These are phyloP conservation scores for Heliothis subflexa DNA, from an alignment of 1,140 invertebrate species.

Conservation along the genomic window DNA sequence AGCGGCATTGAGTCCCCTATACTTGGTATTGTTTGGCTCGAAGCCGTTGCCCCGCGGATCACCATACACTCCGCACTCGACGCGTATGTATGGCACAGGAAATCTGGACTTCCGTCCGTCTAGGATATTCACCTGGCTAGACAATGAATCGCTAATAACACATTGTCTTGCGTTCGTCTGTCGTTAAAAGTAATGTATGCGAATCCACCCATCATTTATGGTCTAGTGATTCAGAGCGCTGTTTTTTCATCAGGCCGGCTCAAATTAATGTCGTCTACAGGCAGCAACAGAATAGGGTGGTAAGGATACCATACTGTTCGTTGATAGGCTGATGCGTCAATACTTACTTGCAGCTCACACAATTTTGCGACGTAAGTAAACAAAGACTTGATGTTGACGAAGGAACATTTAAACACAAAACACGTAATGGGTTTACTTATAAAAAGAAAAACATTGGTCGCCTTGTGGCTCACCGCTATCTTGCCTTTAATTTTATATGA, in stretches of 20 bases:
- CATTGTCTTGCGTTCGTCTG: conserved; percentile 65
- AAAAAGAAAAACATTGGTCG: conserved; percentile 48
- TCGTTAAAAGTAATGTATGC: conserved; percentile 72
- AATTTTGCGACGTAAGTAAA: conserved; percentile 35
- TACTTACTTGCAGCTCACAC: conserved; percentile 50
- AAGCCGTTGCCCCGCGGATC: conserved; percentile 67
- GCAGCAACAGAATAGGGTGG: background rate
- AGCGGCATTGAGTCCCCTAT: conserved; percentile 67
- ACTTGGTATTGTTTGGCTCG: conserved; percentile 72
- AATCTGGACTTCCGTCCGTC: conserved; percentile 78
- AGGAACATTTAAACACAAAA: conserved; percentile 44
- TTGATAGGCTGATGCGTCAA: conserved; percentile 28
- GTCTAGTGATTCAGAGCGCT: conserved; percentile 66
- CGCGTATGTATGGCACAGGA: conserved; percentile 68
- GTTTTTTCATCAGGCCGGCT: conserved; percentile 55
- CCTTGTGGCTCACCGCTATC: conserved; percentile 47
- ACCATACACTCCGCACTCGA: conserved; percentile 12
- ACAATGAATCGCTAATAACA: conserved; percentile 76
- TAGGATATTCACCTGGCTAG: conserved; percentile 75
- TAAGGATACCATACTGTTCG: background rate
- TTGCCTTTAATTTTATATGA: conserved; percentile 45
- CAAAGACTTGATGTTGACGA: conserved; percentile 11
- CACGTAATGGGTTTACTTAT: conserved; percentile 46
- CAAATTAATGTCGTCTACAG: background rate
- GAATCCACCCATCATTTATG: conserved; percentile 69